Evolutionary conservation across 2,888 invertebrate species (phyloP).

Genomic region (Cerceris ruficornis): DNA sequence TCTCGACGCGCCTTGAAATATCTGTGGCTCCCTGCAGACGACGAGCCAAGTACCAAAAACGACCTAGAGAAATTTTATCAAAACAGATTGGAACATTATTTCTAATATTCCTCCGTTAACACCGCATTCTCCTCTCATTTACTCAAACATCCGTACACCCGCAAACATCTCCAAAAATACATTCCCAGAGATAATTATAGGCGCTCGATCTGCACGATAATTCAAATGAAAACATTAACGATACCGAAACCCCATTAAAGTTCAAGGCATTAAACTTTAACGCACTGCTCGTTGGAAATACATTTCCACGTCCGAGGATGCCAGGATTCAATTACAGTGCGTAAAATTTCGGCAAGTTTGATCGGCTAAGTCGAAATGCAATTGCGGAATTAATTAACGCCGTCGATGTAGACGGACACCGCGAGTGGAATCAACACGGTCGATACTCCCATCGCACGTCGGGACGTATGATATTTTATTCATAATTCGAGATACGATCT

Average conservation of each 20-base stretch:
- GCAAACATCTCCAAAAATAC: no score
- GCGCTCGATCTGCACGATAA: not conserved
- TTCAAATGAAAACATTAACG: not conserved
- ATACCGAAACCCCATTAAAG: not conserved
- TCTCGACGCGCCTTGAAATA: no score
- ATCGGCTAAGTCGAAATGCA: slow-evolving; percentile 41
- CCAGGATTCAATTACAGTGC: slow-evolving; percentile 38
- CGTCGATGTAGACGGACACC: slow-evolving; percentile 3
- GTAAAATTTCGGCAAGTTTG: slow-evolving; percentile 47
- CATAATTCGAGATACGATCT: slow-evolving; percentile 54
- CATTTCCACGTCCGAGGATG: slow-evolving; percentile 34
- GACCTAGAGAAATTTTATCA: no score
- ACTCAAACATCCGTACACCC: no score
- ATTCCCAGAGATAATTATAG: no score
- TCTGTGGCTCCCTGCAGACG: no score
- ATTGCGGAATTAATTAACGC: slow-evolving; percentile 60
- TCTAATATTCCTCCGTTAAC: no score
- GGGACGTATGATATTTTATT: slow-evolving; percentile 53
- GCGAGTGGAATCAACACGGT: slow-evolving; percentile 30
- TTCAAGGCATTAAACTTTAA: not conserved
- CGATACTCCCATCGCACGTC: slow-evolving; percentile 36
- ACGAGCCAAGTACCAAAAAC: no score
- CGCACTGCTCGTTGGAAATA: slow-evolving; percentile 2
- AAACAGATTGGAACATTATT: no score
- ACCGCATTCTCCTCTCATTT: no score